These are phyloP conservation scores for Monochamus saltuarius DNA, from an alignment of 1,140 invertebrate genomes.

Conservation along the genomic window DNA sequence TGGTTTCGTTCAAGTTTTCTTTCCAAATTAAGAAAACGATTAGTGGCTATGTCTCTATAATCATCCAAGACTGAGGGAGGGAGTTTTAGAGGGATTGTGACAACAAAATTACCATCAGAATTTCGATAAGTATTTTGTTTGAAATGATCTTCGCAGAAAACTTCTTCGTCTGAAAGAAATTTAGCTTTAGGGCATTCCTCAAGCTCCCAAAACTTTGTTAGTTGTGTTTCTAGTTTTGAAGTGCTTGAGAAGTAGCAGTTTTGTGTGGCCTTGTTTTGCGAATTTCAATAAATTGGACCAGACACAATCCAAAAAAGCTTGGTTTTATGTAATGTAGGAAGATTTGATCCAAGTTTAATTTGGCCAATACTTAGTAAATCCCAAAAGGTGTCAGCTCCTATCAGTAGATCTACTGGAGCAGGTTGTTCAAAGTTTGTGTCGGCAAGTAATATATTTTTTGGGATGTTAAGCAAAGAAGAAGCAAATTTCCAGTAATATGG, in stretches of 20 bases:
- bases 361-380: constrained; percentile 32
- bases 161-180: constrained; percentile 33
- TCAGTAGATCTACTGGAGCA: constrained; percentile 33
- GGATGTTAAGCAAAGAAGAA: constrained; percentile 26
- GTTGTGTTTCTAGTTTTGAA: constrained; percentile 20
- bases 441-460: constrained; percentile 32
- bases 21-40: constrained; percentile 41
- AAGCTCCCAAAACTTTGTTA: constrained; percentile 40
- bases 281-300: constrained; percentile 14
- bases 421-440: constrained; percentile 34
- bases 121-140: constrained; percentile 30
- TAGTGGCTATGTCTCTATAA: constrained; percentile 40
- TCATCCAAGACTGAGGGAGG: constrained; percentile 35
- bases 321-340: constrained; percentile 44
- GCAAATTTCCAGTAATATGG: constrained; percentile 20
- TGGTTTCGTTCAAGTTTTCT: constrained; percentile 36
- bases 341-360: constrained; percentile 33
- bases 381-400: constrained; percentile 38
- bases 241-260: neutral
- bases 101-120: constrained; percentile 41
- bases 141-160: constrained; percentile 39
- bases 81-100: constrained; percentile 43
- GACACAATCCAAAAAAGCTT: constrained; percentile 43
- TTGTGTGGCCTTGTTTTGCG: neutral
- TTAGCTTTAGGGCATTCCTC: constrained; percentile 32